phyloP scores from a whole-genome alignment of 2,888 invertebrate species.

The Pardosa pseudoannulata region DNA sequence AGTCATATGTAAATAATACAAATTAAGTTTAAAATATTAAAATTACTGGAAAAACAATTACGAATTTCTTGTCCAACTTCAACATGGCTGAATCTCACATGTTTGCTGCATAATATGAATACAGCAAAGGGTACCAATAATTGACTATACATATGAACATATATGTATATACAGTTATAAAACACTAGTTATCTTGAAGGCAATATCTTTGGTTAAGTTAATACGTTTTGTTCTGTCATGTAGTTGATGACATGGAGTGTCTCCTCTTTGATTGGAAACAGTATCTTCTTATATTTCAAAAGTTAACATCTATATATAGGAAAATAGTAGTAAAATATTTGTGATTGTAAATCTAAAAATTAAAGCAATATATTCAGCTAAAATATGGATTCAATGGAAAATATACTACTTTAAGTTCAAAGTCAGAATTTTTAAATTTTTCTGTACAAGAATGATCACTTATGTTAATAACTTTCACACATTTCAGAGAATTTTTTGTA shows the following conservation, averaged over 20 bases:
- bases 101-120: background rate
- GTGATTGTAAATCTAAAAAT: slow-evolving; percentile 19
- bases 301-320: slow-evolving; percentile 39
- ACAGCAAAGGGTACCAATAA: background rate
- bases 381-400: background rate
- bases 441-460: too few species aligned
- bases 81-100: background rate
- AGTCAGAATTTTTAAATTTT: too few species aligned
- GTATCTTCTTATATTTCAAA: slow-evolving; percentile 21
- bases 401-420: too few species aligned
- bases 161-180: slow-evolving; percentile 38
- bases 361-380: background rate
- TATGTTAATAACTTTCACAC: too few species aligned
- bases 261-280: slow-evolving; percentile 7
- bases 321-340: slow-evolving; percentile 48
- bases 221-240: slow-evolving; percentile 54
- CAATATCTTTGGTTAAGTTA: slow-evolving; percentile 46
- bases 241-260: slow-evolving; percentile 22
- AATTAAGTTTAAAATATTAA: too few species aligned
- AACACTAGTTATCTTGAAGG: slow-evolving; percentile 45
- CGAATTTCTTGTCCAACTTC: background rate
- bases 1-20: too few species aligned
- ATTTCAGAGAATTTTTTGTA: too few species aligned
- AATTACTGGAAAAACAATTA: too few species aligned
- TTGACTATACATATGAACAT: slow-evolving; percentile 2